These are phyloP conservation scores for Hiodon alosoides DNA, from an alignment of 2,113 vertebrate species.

Conservation along the genomic window DNA sequence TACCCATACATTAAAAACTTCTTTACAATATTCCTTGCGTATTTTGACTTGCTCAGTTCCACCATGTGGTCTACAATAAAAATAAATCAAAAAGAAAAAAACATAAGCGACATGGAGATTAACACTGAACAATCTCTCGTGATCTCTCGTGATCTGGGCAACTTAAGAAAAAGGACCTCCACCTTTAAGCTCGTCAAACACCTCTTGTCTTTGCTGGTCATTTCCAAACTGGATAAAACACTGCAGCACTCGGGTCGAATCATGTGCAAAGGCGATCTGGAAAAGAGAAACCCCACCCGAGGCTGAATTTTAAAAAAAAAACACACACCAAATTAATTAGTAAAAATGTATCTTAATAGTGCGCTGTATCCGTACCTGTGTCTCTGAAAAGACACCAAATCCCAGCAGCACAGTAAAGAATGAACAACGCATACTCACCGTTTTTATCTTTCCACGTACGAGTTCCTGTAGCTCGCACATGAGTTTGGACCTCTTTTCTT, in stretches of 20 bases:
- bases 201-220: conserved; percentile 73
- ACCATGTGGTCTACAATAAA: conserved; percentile 67
- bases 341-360: not conserved
- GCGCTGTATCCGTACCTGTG: no score
- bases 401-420: not conserved
- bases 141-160: not conserved
- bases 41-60: conserved; percentile 84
- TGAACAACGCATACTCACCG: conserved; percentile 55
- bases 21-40: conserved; percentile 88
- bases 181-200: conserved; percentile 86
- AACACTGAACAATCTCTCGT: not conserved
- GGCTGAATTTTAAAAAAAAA: not conserved
- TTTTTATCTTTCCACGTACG: conserved; percentile 80
- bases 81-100: conserved; percentile 14
- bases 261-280: conserved; percentile 89
- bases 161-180: conserved; percentile 13
- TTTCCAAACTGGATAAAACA: conserved; percentile 84
- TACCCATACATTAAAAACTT: conserved; percentile 96
- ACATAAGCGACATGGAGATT: not conserved
- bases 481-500: conserved; percentile 67
- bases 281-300: not conserved
- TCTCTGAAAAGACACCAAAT: not conserved
- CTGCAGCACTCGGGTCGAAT: conserved; percentile 89
- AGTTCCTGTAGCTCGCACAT: conserved; percentile 79
- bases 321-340: not conserved